Base-by-base conservation (phyloP, 2,113 vertebrate genomes). In the Oncorhynchus keta region DNA sequence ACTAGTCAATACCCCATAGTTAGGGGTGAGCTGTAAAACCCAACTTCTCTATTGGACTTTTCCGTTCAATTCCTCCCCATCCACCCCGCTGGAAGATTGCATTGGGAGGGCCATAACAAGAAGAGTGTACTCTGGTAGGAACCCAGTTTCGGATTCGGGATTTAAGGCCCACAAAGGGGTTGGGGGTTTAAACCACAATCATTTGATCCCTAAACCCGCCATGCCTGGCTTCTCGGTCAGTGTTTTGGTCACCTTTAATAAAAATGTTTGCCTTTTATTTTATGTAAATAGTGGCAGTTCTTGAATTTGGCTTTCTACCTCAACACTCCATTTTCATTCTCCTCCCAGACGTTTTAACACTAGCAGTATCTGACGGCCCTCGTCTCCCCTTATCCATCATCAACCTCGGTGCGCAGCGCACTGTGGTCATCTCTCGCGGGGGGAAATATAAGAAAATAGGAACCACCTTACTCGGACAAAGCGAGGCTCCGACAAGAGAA, bases 21-120 rank as follows among this genome's bases (percentile, higher is more conserved):
- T 24, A 70, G 64, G 64, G 45, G 7, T 45, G 68, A 80, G 51
- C 82, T 70, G 78, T 62, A 48, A 22, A 71, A 26, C 48, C 70
- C 55, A 59, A 70, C 74, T 45, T 45, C 39, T 45, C 39, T 45
- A 45, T 11, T 11, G 39, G 39, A 45, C 39, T 48, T 72, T 24
- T 24, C 72, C 22, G 8, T 18, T 64, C 45, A 22, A 6, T 67
- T n/a, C 16, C 59, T 6, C 80, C 81, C 0, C 79, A 92, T 49
- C 90, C 35, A 45, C 2, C 9, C 39, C 89, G 30, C 72, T 13
- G 70, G 76, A 64, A 77, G 45, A 71, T 9, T 94, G 0, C 93
- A 93, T 26, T 94, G 80, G 87, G 94, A 9, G 1, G 94, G 81
- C 87, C 95, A 85, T 11, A 79, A 48, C 28, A 57, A 67, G 45